Evolutionary conservation across 2,113 vertebrate genomes (phyloP), one percentile per base, ranked within the genome.

Genomic region (Strix uralensis): DNA sequence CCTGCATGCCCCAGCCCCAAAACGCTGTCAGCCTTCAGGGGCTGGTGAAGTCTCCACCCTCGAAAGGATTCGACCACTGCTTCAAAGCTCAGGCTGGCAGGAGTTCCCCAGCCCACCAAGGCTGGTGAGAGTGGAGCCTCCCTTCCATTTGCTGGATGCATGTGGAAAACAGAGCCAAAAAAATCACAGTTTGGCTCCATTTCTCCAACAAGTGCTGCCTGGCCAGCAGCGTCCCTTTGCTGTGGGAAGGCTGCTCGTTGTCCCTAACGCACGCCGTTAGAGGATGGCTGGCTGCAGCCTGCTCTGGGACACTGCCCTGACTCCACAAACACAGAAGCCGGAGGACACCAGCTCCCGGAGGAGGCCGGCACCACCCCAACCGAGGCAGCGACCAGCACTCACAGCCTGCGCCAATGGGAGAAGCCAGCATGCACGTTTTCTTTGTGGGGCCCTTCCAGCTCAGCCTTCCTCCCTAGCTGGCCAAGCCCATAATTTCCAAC

Each of bases 381-480:
- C 1, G 4, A 23, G 67, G 34, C 38, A 52, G 27, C 42, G 38
- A 30, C 27, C 62, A 20, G 32, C 2, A 19, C 73, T 58, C 69
- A 52, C 69, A 57, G 44, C 40, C 49, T 5, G 1, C 0, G 0
- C 34, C 61, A 32, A 19, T 0, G 0, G 26, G 13, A 55, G 66
- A 79, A 36, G 44, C 30, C 67, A 57, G 4, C 0, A 0, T 6
- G 18, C 29, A 14, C 5, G 0, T n/a, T 59, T 65, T 26, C 40
- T 65, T 22, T 66, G 22, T 26, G 44, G 22, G 15, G 7, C 32
- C 25, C 49, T 52, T 72, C 34, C 74, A 52, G 80, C 46, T 86
- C 75, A 75, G 85, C 30, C 66, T 65, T 44, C 20, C 52, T 34
- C 62, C 65, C 42, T 30, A 11, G 38, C 42, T 58, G 81, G 49